These are phyloP conservation scores for Dendrocincla tyrannina DNA, from an alignment of 2,797 vertebrate species.

Conservation along the genomic window DNA sequence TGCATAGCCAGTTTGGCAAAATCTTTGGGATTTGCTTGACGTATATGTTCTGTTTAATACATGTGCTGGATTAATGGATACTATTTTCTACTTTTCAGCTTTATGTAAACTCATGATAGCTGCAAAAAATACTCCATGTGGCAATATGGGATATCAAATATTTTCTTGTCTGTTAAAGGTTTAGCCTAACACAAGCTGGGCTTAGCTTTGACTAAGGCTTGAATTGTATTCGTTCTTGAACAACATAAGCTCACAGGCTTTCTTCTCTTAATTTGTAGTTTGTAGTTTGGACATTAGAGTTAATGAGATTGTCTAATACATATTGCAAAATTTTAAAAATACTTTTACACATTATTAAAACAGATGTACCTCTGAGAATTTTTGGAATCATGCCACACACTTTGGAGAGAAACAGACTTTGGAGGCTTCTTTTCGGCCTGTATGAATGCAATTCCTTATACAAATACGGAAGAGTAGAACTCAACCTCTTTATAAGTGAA, in stretches of 20 bases:
- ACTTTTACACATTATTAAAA: constrained; percentile 35
- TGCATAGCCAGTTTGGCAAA: background rate
- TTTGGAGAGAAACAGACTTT: constrained; percentile 80
- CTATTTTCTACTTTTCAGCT: background rate
- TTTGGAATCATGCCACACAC: constrained; percentile 82
- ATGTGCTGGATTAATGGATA: background rate
- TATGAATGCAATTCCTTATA: constrained; percentile 86
- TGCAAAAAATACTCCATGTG: background rate
- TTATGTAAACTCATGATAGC: background rate
- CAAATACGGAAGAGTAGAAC: constrained; percentile 88
- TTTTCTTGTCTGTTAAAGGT: background rate
- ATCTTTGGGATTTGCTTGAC: background rate
- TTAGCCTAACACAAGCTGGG: background rate
- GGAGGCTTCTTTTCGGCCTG: constrained; percentile 85
- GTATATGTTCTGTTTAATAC: background rate
- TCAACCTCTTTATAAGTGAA: constrained; percentile 90
- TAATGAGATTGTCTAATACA: background rate
- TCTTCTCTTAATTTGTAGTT: background rate
- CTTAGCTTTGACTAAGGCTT: background rate
- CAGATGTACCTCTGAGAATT: constrained; percentile 88
- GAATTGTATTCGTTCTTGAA: background rate
- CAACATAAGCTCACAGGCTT: background rate
- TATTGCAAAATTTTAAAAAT: background rate
- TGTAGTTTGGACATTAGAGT: background rate
- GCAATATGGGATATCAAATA: background rate